Evolutionary conservation across 2,797 vertebrate species (phyloP), one percentile per base, ranked within the genome.

Genomic region (Sebastes itinus): DNA sequence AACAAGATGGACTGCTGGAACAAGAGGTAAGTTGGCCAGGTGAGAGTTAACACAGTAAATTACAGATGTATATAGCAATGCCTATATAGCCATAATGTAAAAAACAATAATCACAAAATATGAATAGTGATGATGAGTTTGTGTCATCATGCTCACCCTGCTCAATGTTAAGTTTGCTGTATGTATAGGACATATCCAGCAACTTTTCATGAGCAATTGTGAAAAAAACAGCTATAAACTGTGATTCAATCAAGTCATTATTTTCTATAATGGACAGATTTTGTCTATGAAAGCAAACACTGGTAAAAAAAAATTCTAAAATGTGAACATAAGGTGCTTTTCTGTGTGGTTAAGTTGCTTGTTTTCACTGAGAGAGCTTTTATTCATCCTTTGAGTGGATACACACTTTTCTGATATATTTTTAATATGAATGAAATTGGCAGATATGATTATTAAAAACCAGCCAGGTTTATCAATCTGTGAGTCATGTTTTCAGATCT

Each of bases 1-100:
- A 7, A 18, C 30, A 38, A 38, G 35, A 38, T 38, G 35, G 42
- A 8, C 77, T 11, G 54, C 38, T 0, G 49, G 18, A 56, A 32
- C 61, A 1, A 70, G 55, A 86, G 91, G 91, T 93, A 30, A 91
- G 75, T 59, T 68, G 6, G 3, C 33, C 66, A 28, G 42, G 35
- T 62, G 22, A 30, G 35, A 60, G 38, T 18, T 38, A 22, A 64
- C 46, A 56, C 20, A 5, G 28, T 11, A 1, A 35, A 70, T 3
- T 18, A 22, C 7, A 49, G 8, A 78, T 35, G 77, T 4, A 3
- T 4, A 13, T 38, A 38, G 2, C 61, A 23, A 14, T 18, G 58
- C 13, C 8, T 33, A 28, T 30, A 55, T 30, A 55, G 25, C 7
- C 32, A 54, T 13, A 9, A 1, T 55, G 9, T 28, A 23, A 49